phyloP scores from a whole-genome alignment of 2,888 invertebrate species.

The Mythimna albipuncta region DNA sequence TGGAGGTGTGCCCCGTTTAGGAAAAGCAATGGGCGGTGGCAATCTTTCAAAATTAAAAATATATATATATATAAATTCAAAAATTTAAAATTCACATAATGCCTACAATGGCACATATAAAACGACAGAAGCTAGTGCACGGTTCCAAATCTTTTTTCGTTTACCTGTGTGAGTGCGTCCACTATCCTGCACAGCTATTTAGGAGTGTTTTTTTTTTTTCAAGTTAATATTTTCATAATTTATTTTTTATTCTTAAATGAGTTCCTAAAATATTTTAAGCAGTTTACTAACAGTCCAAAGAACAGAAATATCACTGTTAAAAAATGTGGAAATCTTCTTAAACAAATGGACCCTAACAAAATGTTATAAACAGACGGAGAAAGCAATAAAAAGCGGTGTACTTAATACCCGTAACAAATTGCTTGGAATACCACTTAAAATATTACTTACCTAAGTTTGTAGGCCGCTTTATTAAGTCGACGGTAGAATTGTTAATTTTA shows the following conservation, averaged over 20 bases:
- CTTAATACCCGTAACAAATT: slow-evolving; percentile 35
- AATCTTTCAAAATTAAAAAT: too few relatives aligned
- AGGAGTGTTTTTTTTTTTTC: too few relatives aligned
- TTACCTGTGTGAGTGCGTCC: too few relatives aligned
- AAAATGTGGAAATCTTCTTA: not conserved
- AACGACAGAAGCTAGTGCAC: too few relatives aligned
- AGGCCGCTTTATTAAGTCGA: slow-evolving; percentile 27
- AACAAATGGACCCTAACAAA: slow-evolving; percentile 23
- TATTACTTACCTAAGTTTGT: slow-evolving; percentile 24
- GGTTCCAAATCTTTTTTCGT: too few relatives aligned
- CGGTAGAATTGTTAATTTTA: slow-evolving; percentile 33
- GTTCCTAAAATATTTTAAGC: not conserved
- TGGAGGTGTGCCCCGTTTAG: too few relatives aligned
- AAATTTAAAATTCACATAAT: too few relatives aligned
- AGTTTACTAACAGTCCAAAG: not conserved
- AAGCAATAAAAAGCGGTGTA: slow-evolving; percentile 24
- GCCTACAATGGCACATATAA: too few relatives aligned
- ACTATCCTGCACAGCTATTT: too few relatives aligned
- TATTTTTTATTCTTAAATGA: not conserved
- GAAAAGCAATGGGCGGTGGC: too few relatives aligned
- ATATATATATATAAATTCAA: too few relatives aligned
- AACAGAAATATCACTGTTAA: not conserved
- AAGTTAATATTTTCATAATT: too few relatives aligned
- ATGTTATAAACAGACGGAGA: slow-evolving; percentile 16
- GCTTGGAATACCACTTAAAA: slow-evolving; percentile 19